A percentile compares a stretch with the other conserved stretches of the same genome.
phyloP scores from a whole-genome alignment of 2,113 vertebrate genomes.

The Trogon surrucura region DNA sequence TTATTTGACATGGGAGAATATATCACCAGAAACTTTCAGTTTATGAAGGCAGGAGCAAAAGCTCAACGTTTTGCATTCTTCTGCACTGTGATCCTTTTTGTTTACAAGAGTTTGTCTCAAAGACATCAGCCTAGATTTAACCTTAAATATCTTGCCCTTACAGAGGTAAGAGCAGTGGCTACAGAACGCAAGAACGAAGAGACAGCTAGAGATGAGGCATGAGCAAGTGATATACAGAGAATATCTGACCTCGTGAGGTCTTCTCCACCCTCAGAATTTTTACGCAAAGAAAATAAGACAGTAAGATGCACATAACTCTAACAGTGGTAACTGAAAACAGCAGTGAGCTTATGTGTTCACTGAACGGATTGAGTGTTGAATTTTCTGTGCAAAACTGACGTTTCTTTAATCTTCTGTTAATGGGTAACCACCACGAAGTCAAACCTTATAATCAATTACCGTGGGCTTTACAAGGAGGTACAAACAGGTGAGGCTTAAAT shows the following conservation, averaged over 20 bases:
- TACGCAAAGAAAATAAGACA: not conserved
- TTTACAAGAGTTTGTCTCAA: not conserved
- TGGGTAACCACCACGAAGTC: not conserved
- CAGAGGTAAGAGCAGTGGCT: not conserved
- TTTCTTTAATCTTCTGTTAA: not conserved
- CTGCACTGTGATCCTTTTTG: not conserved
- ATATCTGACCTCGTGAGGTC: not conserved
- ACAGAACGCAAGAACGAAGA: not conserved
- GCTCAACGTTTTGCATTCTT: not conserved
- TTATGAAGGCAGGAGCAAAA: not conserved
- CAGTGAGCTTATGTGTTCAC: not conserved
- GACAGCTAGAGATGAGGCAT: not conserved
- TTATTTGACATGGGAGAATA: not conserved
- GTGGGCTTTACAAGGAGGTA: not conserved
- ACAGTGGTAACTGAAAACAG: not conserved
- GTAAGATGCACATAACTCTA: not conserved
- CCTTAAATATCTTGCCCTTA: not conserved
- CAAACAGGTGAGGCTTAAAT: not conserved
- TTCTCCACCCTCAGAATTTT: not conserved
- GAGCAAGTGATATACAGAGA: not conserved
- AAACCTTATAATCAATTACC: not conserved
- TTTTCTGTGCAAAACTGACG: not conserved
- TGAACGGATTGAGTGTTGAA: not conserved
- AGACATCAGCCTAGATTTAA: not conserved
- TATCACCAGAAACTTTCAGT: accelerated